Percentiles rank a stretch among this genome's conserved stretches.
phyloP scores from a whole-genome alignment of 2,113 vertebrate species.

The Haemorhous mexicanus region DNA sequence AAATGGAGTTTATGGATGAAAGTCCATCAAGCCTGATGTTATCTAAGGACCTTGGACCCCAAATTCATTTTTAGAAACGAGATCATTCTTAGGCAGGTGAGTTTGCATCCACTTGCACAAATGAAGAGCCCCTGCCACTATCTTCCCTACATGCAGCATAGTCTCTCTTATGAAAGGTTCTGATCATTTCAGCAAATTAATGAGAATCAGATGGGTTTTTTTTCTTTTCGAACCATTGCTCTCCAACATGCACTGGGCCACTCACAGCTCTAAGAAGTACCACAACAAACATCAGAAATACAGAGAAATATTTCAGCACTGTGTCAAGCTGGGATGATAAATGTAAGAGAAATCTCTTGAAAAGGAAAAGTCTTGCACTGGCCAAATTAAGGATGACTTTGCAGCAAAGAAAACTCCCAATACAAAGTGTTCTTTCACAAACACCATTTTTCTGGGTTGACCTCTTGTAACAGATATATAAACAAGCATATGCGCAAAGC shows the following conservation, averaged over 20 bases:
- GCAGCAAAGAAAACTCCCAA: not conserved
- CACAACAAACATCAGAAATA: not conserved
- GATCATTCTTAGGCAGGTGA: not conserved
- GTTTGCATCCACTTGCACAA: not conserved
- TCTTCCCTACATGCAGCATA: not conserved
- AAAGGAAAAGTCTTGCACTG: not conserved
- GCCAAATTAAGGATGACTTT: not conserved
- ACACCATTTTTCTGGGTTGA: not conserved
- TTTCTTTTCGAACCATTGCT: not conserved
- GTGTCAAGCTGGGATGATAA: not conserved
- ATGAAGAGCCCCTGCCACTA: not conserved
- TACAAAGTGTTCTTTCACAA: not conserved
- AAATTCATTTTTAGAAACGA: not conserved
- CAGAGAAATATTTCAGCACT: not conserved
- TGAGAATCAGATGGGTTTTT: not conserved
- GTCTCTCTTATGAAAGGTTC: not conserved
- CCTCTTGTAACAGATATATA: not conserved
- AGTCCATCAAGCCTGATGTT: not conserved
- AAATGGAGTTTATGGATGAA: not conserved
- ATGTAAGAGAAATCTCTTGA: not conserved
- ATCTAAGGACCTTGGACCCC: not conserved
- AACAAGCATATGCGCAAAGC: not conserved
- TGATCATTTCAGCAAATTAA: conserved; percentile 31
- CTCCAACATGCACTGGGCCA: not conserved
- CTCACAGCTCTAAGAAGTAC: not conserved